These are phyloP conservation scores for Eufriesea mexicana DNA, from an alignment of 1,140 invertebrate genomes.

Conservation along the genomic window DNA sequence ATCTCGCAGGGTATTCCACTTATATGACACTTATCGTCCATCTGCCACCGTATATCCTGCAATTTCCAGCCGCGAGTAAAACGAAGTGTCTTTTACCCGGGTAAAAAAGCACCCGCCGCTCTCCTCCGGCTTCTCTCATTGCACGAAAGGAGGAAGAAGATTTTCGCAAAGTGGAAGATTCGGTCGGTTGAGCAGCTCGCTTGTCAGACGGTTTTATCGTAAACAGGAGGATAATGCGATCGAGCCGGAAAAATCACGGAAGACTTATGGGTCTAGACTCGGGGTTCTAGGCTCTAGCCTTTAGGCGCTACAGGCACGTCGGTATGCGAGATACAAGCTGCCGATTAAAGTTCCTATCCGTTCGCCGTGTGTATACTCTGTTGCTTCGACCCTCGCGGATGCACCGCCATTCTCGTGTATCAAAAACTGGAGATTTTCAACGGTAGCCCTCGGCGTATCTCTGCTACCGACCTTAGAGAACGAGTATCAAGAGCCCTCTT, in stretches of 20 bases:
- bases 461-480: not conserved
- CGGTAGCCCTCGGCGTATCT: not conserved
- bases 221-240: constrained; percentile 63
- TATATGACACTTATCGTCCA: not conserved
- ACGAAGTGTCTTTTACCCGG: not conserved
- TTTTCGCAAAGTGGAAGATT: constrained; percentile 39
- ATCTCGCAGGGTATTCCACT: not conserved
- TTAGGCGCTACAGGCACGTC: constrained; percentile 37
- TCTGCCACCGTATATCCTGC: constrained; percentile 7
- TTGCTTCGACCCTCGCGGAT: constrained; percentile 23
- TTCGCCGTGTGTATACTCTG: constrained; percentile 18
- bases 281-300: constrained; percentile 52
- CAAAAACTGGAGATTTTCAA: constrained; percentile 27
- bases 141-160: constrained; percentile 25
- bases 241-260: constrained; percentile 45
- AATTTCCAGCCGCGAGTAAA: constrained; percentile 1
- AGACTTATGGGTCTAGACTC: constrained; percentile 65
- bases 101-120: not conserved
- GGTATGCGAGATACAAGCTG: constrained; percentile 60
- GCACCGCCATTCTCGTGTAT: constrained; percentile 8
- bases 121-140: not conserved
- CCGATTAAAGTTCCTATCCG: constrained; percentile 64
- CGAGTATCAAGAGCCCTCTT: too few species aligned
- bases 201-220: constrained; percentile 60
- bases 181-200: constrained; percentile 50